These are phyloP conservation scores for Ciona savignyi DNA, from an alignment of 23 tunicate species.

Conservation along the genomic window DNA sequence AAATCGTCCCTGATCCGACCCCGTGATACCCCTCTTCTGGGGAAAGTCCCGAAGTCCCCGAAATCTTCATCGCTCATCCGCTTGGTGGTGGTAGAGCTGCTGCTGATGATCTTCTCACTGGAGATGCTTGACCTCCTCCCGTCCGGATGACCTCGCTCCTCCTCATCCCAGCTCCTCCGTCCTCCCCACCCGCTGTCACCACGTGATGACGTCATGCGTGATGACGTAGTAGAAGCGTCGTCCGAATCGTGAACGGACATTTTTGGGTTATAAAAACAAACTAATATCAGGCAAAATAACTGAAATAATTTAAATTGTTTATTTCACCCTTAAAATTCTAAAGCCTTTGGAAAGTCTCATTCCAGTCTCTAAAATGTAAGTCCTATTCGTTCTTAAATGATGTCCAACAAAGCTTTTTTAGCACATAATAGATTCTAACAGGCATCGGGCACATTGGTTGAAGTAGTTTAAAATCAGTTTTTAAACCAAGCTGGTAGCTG, in stretches of 20 bases:
- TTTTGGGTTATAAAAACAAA: neutral
- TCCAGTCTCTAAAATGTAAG: neutral
- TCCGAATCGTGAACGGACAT: neutral
- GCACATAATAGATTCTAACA: too few relatives aligned
- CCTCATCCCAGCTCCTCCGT: neutral
- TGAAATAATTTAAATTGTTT: too few relatives aligned
- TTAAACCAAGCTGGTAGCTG: too few relatives aligned
- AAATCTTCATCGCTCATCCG: neutral
- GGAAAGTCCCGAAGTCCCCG: conserved; percentile 2
- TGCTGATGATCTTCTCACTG: neutral
- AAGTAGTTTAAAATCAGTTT: too few relatives aligned
- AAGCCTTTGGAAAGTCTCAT: too few relatives aligned
- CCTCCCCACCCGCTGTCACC: neutral
- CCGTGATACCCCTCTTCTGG: neutral
- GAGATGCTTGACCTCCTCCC: neutral
- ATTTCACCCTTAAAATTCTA: too few relatives aligned
- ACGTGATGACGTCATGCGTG: neutral
- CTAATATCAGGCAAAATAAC: neutral
- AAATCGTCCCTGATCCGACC: conserved; percentile 6
- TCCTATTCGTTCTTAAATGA: too few relatives aligned
- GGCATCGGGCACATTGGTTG: too few relatives aligned
- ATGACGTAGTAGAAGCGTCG: neutral
- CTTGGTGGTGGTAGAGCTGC: neutral
- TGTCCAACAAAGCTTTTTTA: too few relatives aligned
- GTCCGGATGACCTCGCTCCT: neutral